Percentiles rank a stretch among this genome's conserved stretches.
These are phyloP conservation scores for Antheraea assamensis DNA, from an alignment of 2,888 invertebrate genomes.

Conservation along the genomic window DNA sequence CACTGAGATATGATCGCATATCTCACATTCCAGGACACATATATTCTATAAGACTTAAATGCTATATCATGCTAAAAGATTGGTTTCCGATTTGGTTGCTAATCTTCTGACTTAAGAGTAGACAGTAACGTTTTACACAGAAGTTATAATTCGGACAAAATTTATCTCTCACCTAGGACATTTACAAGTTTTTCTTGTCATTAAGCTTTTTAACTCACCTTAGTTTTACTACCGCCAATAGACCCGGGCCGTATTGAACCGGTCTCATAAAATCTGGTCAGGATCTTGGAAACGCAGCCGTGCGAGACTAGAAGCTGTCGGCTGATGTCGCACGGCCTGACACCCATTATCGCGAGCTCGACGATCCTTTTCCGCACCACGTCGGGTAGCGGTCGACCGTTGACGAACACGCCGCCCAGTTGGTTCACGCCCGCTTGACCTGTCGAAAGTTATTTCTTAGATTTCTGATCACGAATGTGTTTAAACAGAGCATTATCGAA, in stretches of 20 bases:
- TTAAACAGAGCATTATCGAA: no score
- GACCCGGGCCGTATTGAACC: constrained; percentile 97
- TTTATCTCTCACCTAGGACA: not conserved
- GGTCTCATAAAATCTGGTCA: constrained; percentile 98
- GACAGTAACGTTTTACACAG: not conserved
- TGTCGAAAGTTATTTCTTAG: constrained; percentile 56
- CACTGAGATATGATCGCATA: no score
- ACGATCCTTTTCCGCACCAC: constrained; percentile 96
- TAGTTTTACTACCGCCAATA: constrained; percentile 97
- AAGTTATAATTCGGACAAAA: not conserved
- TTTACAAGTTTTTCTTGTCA: not conserved
- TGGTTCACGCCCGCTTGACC: constrained; percentile 99
- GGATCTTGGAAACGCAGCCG: constrained; percentile 98
- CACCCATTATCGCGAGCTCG: constrained; percentile 96
- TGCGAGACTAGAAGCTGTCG: constrained; percentile 97
- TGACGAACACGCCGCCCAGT: constrained; percentile 97
- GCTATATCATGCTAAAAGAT: not conserved
- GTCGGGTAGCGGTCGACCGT: constrained; percentile 97
- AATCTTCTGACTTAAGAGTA: not conserved
- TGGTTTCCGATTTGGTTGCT: not conserved
- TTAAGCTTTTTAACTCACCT: constrained; percentile 82
- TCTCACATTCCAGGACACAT: no score
- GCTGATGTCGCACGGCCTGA: constrained; percentile 98
- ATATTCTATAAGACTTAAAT: no score
- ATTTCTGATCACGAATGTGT: not conserved